A percentile compares a stretch with the other conserved stretches of the same genome.
Conservation (phyloP, 2,797 vertebrate genomes). For the Neoniphon sammara region DNA sequence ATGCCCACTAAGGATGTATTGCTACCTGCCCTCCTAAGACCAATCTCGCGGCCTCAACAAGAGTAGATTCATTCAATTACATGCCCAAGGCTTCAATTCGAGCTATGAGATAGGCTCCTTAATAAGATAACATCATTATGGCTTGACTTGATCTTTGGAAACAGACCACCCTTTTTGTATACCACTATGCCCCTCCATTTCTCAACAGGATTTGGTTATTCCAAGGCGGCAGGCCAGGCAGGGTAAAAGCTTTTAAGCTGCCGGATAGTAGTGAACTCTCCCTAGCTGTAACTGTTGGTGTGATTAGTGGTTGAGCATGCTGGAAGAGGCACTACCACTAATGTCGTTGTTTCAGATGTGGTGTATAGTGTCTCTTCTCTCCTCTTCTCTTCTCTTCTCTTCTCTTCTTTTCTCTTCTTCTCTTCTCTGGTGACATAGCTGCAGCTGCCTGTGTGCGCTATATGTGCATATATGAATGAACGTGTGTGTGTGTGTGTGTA, state of each 20-base stretch:
- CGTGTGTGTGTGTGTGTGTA: conserved; percentile 18
- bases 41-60: neutral
- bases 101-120: conserved; percentile 10
- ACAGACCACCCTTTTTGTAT: conserved; percentile 41
- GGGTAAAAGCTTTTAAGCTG: neutral
- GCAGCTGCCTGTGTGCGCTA: too few species aligned
- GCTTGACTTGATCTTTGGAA: conserved; percentile 66
- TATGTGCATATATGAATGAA: neutral
- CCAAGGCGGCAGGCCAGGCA: conserved; percentile 10
- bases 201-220: conserved; percentile 16
- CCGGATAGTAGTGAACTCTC: neutral
- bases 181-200: conserved; percentile 4
- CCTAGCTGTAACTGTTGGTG: neutral
- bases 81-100: conserved; percentile 7
- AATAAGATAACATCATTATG: conserved; percentile 53
- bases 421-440: too few species aligned
- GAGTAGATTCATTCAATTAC: conserved; percentile 12
- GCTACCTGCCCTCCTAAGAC: conserved; percentile 10
- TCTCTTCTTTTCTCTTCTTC: neutral
- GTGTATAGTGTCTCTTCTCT: neutral
- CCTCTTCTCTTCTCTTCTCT: neutral
- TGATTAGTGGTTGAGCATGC: neutral
- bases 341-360: neutral
- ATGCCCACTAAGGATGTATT: neutral
- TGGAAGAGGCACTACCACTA: too few species aligned